Evolutionary conservation across 2,797 vertebrate genomes (phyloP).

Genomic region (Myotis vivesi): DNA sequence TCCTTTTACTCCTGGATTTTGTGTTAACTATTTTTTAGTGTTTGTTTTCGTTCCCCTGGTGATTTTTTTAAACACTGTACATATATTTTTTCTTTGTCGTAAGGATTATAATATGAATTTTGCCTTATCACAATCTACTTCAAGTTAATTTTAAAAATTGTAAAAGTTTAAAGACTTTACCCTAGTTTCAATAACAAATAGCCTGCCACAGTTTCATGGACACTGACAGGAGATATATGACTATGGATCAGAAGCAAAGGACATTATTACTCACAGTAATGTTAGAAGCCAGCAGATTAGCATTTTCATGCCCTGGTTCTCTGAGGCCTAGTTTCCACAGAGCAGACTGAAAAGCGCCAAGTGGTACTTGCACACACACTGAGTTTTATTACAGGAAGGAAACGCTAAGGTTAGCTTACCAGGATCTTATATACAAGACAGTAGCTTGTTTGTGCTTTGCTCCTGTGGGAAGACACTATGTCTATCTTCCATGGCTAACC

Average conservation of each 20-base stretch:
- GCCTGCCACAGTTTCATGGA: neutral
- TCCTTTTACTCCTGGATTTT: neutral
- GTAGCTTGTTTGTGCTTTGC: neutral
- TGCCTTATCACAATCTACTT: neutral
- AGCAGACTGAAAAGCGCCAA: neutral
- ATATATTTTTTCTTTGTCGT: neutral
- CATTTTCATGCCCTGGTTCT: neutral
- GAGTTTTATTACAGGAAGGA: neutral
- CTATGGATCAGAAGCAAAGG: neutral
- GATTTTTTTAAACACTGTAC: neutral
- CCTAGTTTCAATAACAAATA: neutral
- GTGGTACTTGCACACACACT: neutral
- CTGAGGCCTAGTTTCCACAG: neutral
- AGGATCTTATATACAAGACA: neutral
- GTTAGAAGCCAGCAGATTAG: neutral
- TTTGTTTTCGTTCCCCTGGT: neutral
- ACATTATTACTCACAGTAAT: neutral
- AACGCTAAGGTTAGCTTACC: neutral
- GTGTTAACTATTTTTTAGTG: neutral
- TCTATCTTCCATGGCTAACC: neutral
- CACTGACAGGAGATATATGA: neutral
- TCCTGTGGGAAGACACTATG: neutral
- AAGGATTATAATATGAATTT: neutral
- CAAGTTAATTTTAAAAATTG: neutral
- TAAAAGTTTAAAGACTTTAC: neutral